These are phyloP conservation scores for Gorilla gorilla DNA, from an alignment of 2,113 vertebrate species.

Conservation along the genomic window DNA sequence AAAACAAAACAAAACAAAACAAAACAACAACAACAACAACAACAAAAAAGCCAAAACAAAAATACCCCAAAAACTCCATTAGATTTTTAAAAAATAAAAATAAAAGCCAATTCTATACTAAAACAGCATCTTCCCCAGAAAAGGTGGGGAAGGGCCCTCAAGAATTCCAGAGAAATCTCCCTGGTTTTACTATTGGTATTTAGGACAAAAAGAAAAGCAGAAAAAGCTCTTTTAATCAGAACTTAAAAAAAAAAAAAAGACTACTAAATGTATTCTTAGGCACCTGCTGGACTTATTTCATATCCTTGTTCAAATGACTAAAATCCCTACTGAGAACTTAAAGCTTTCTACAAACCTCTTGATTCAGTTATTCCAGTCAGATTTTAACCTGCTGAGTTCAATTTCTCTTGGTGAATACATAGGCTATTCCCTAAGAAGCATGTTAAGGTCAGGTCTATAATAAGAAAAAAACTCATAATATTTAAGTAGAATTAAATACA, in stretches of 20 bases:
- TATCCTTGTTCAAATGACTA: slow-evolving; percentile 46
- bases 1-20: no score
- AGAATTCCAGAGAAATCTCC: not conserved
- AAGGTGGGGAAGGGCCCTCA: not conserved
- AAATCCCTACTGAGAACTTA: slow-evolving; percentile 60
- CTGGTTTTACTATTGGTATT: slow-evolving; percentile 33
- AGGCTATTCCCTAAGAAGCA: slow-evolving; percentile 3
- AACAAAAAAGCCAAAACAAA: no score
- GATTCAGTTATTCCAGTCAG: slow-evolving; percentile 43
- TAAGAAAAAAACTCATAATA: not conserved
- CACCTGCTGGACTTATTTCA: slow-evolving; percentile 60
- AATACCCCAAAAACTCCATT: no score
- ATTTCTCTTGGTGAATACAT: slow-evolving; percentile 22
- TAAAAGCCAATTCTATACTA: not conserved
- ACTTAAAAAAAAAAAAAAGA: not conserved
- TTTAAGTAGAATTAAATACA: slow-evolving; percentile 52
- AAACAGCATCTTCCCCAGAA: not conserved
- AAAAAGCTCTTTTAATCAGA: slow-evolving; percentile 27
- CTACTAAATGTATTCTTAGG: slow-evolving; percentile 50
- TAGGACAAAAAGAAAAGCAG: not conserved
- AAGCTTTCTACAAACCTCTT: slow-evolving; percentile 59
- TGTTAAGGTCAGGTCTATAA: slow-evolving; percentile 2
- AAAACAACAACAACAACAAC: no score
- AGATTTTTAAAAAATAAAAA: no score
- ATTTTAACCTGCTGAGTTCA: slow-evolving; percentile 58